Evolutionary conservation across 2,797 vertebrate species (phyloP).

Genomic region (Notamacropus eugenii): DNA sequence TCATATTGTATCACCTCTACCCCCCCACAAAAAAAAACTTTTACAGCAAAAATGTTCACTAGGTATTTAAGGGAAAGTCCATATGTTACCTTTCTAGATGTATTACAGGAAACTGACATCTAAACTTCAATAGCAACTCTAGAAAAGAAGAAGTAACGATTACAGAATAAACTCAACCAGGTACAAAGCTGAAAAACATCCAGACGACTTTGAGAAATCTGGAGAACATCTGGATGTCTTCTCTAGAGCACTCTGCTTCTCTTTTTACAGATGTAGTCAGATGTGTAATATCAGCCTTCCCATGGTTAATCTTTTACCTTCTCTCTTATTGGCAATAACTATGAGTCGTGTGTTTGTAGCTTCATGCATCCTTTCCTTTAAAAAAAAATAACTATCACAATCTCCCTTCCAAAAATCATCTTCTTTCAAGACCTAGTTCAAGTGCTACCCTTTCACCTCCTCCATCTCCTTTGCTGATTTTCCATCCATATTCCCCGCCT

Average conservation of each 20-base stretch:
- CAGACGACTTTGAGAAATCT: neutral
- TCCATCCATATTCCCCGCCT: neutral
- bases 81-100: neutral
- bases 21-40: neutral
- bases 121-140: neutral
- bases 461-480: neutral
- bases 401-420: neutral
- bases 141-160: neutral
- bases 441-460: neutral
- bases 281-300: neutral
- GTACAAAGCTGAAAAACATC: neutral
- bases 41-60: constrained; percentile 2
- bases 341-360: neutral
- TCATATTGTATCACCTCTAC: neutral
- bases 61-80: neutral
- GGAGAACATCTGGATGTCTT: neutral
- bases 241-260: neutral
- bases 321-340: neutral
- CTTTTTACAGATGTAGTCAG: neutral
- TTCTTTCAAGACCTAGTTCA: neutral
- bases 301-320: neutral
- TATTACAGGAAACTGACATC: neutral
- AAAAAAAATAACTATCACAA: neutral
- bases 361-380: neutral
- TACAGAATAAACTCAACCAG: neutral